Base-by-base conservation (phyloP, 2,113 vertebrate species). In the Lethenteron reissneri region DNA sequence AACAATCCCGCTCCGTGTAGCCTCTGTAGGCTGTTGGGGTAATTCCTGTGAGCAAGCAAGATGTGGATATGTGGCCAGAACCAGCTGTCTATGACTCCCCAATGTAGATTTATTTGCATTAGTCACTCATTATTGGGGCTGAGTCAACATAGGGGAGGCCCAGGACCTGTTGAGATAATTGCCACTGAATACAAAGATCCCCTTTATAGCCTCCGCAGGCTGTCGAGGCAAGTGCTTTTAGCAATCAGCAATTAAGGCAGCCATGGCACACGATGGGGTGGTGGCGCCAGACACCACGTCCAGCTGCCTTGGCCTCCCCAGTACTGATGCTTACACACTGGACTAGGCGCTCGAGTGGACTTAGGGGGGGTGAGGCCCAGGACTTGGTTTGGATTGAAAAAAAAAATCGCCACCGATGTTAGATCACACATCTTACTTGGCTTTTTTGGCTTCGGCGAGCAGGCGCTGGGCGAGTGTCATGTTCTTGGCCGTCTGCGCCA, bases 401-500 rank as follows among this genome's bases (percentile, higher is more conserved):
- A 15, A 15, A 57, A 12, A n/a, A 56, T 21, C 64, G 6, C 41
- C 41, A 41, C 41, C 41, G 41, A 41, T 5, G 41, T 41, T 41
- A 41, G 41, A 41, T 41, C 41, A 41, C 41, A 5, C 41, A 7
- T 41, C 79, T 80, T 71, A 81, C 86, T 81, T 83, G 73, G 83
- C 85, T 0, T 84, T 75, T 60, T 76, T 74, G 13, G 86, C 87
- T 73, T 78, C 71, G 0, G 74, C 70, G 1, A 89, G 79, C 58
- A 90, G 81, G 4, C 82, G 75, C 74, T 70, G 80, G 72, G 80
- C 85, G 8, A 59, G 58, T 2, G 72, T 74, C 70, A 90, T 76
- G n/a, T 82, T 76, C 56, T 79, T 71, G 0, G 76, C 73, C 0
- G 87, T 88, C 73, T 78, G 72, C 74, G 84, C 89, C 71, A 88